Evolutionary conservation across 1,140 invertebrate species (phyloP).

Genomic region (Trichonephila clavata): DNA sequence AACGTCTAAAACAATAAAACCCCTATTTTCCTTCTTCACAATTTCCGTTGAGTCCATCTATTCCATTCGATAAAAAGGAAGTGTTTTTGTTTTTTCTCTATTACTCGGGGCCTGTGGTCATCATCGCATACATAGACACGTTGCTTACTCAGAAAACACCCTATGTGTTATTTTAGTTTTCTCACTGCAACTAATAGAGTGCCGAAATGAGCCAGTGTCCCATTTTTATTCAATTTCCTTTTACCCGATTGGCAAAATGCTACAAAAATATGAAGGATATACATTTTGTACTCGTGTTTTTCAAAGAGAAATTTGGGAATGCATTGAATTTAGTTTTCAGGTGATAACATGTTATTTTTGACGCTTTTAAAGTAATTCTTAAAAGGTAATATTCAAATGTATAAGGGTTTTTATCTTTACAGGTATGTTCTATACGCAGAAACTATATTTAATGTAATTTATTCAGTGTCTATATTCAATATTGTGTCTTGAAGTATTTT

Average conservation of each 20-base stretch:
- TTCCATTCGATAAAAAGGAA: background rate
- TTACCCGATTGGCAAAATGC: background rate
- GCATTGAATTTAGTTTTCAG: no score
- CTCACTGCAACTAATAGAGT: background rate
- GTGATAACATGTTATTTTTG: no score
- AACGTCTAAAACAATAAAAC: slow-evolving; percentile 46
- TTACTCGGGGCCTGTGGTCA: slow-evolving; percentile 48
- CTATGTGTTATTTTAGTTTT: slow-evolving; percentile 39
- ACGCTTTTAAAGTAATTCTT: no score
- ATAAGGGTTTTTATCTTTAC: no score
- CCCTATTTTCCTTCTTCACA: slow-evolving; percentile 7
- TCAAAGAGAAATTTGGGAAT: background rate
- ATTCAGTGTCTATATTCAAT: no score
- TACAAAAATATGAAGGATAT: background rate
- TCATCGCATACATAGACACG: background rate
- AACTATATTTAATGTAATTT: no score
- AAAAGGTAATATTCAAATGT: no score
- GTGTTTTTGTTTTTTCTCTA: slow-evolving; percentile 26
- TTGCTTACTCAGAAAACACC: slow-evolving; percentile 52
- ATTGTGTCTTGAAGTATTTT: no score
- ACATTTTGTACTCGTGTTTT: background rate
- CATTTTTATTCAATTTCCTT: background rate
- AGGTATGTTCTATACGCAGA: no score
- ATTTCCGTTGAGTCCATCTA: slow-evolving; percentile 36
- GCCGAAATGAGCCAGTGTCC: background rate